A percentile compares a stretch with the other conserved stretches of the same genome.
Conservation (phyloP, 2,888 invertebrate species). For the Sclerodermus sp. region DNA sequence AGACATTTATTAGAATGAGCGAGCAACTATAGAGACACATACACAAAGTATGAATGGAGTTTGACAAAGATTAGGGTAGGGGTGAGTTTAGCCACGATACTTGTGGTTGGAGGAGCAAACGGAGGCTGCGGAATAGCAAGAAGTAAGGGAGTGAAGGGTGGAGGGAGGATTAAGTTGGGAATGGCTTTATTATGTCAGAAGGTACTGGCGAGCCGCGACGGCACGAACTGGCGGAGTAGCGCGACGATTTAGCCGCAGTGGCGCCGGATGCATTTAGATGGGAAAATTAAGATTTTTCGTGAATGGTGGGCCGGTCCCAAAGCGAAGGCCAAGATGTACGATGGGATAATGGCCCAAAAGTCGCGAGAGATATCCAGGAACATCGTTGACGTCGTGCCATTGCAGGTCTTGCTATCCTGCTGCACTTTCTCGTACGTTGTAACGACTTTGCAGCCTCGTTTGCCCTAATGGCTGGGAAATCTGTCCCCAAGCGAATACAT, state of each 20-base stretch:
- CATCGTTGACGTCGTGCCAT: no score
- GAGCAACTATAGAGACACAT: no score
- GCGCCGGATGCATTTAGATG: conserved; percentile 47
- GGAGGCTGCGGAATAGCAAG: no score
- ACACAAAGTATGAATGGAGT: no score
- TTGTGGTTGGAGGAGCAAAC: no score
- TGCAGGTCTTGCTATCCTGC: no score
- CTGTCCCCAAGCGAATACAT: no score
- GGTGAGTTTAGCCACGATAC: no score
- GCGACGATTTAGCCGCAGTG: conserved; percentile 32
- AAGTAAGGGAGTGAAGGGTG: conserved; percentile 3
- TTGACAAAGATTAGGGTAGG: no score
- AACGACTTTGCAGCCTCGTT: conserved; percentile 34
- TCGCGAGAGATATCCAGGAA: conserved; percentile 18
- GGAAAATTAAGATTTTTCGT: conserved; percentile 44
- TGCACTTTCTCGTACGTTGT: conserved; percentile 7
- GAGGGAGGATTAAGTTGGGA: conserved; percentile 37
- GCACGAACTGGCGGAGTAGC: conserved; percentile 25
- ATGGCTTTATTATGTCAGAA: conserved; percentile 46
- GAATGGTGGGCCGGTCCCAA: conserved; percentile 17
- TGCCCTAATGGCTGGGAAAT: conserved; percentile 28
- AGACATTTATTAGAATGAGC: no score
- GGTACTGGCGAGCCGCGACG: conserved; percentile 23
- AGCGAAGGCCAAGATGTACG: conserved; percentile 4
- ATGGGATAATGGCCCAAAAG: conserved; percentile 26